phyloP scores from a whole-genome alignment of 1,140 invertebrate genomes.

The Cotesia typhae region DNA sequence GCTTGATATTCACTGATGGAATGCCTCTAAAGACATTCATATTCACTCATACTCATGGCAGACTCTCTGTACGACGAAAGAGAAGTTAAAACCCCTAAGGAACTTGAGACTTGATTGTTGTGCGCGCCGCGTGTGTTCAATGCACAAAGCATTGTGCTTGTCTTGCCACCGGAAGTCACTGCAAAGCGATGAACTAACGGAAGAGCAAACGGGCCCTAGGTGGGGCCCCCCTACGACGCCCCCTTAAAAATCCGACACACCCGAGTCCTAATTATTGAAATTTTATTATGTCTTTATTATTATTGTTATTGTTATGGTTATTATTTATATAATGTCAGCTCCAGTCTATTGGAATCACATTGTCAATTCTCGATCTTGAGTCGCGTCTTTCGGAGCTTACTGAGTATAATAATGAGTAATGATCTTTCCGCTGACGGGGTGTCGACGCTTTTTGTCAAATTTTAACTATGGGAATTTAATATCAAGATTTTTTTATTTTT shows the following conservation, averaged over 20 bases:
- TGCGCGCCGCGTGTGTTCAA: constrained; percentile 56
- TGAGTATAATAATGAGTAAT: background rate
- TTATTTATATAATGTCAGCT: no score
- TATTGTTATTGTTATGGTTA: no score
- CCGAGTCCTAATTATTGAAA: background rate
- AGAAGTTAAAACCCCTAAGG: constrained; percentile 55
- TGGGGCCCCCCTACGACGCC: background rate
- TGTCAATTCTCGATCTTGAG: no score
- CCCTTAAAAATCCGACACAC: background rate
- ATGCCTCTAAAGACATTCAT: constrained; percentile 2
- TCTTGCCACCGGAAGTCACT: constrained; percentile 63
- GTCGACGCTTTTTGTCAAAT: no score
- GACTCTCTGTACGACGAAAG: constrained; percentile 34
- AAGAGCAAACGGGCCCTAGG: constrained; percentile 48
- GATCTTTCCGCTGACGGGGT: no score
- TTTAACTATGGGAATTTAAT: background rate
- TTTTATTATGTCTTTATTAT: no score
- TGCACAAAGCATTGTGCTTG: constrained; percentile 49
- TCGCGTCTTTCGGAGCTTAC: no score
- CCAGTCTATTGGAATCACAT: no score
- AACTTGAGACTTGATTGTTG: constrained; percentile 67
- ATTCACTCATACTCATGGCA: no score
- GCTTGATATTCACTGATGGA: background rate
- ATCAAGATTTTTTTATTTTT: background rate
- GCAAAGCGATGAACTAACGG: constrained; percentile 65